Percentiles rank a stretch among this genome's conserved stretches.
Evolutionary conservation across 2,888 invertebrate genomes (phyloP).

Genomic region (Sericinus montela): DNA sequence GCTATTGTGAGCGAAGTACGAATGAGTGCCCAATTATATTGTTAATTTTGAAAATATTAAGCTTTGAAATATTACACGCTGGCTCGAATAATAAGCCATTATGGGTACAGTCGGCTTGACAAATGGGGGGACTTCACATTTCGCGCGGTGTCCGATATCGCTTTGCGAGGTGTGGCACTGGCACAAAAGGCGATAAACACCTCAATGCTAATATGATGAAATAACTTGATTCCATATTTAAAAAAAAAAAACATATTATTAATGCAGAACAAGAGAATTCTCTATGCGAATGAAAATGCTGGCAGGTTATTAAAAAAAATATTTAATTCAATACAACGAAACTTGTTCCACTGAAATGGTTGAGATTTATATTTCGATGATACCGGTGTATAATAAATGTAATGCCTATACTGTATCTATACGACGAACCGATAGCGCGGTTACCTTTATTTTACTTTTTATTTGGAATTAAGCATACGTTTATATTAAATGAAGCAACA

Average conservation of each 20-base stretch:
- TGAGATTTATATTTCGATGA: not conserved
- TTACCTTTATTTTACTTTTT: slow-evolving; percentile 9
- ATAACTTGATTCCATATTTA: slow-evolving; percentile 10
- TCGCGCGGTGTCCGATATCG: slow-evolving; percentile 20
- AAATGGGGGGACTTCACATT: slow-evolving; percentile 26
- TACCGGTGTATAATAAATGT: slow-evolving; percentile 6
- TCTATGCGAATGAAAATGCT: too few species aligned
- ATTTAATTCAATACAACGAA: too few species aligned
- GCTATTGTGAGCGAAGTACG: slow-evolving; percentile 50
- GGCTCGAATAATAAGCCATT: slow-evolving; percentile 71
- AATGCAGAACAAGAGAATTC: not conserved
- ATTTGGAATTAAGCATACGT: not conserved
- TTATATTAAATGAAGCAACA: too few species aligned
- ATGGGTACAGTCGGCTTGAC: slow-evolving; percentile 33
- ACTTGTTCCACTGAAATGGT: too few species aligned
- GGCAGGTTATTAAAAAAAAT: too few species aligned
- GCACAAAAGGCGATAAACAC: slow-evolving; percentile 17
- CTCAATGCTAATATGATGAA: slow-evolving; percentile 10
- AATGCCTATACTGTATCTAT: slow-evolving; percentile 5
- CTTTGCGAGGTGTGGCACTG: slow-evolving; percentile 15
- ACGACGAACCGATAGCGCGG: slow-evolving; percentile 9
- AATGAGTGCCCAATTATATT: slow-evolving; percentile 77
- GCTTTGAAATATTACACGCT: slow-evolving; percentile 71
- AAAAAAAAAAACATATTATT: not conserved
- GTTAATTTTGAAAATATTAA: slow-evolving; percentile 77